Conservation (phyloP, 2,113 vertebrate genomes). For the Uropsilus gracilis region DNA sequence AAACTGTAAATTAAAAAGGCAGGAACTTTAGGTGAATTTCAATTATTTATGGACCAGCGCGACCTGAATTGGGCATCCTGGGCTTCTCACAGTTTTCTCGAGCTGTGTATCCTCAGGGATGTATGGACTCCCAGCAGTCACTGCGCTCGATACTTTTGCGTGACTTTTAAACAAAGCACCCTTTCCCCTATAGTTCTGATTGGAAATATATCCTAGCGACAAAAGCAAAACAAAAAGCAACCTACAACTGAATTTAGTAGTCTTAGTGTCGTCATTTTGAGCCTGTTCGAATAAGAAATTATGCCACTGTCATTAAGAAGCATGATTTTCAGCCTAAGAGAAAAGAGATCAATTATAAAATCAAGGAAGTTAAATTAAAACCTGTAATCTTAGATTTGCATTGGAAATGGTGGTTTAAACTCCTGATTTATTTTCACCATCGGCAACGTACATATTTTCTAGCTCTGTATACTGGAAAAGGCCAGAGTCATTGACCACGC, state of each 20-base stretch:
- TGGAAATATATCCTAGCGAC: constrained; percentile 33
- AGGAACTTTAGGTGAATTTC: constrained; percentile 32
- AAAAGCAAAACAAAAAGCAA: constrained; percentile 47
- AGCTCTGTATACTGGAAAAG: not conserved
- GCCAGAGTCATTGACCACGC: not conserved
- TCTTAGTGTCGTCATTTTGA: constrained; percentile 45
- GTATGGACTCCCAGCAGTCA: not conserved
- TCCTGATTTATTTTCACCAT: constrained; percentile 38
- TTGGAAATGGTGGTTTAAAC: constrained; percentile 57
- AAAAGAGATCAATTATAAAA: constrained; percentile 70
- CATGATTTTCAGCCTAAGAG: constrained; percentile 55
- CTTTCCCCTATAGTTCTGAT: not conserved
- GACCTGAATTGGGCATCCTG: not conserved
- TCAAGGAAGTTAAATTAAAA: constrained; percentile 60
- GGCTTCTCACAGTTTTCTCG: not conserved
- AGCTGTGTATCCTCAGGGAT: not conserved
- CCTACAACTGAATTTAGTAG: not conserved
- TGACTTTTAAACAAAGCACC: constrained; percentile 16
- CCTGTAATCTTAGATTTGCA: constrained; percentile 54
- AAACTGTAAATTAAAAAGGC: constrained; percentile 25
- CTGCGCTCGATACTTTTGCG: not conserved
- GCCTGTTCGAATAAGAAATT: constrained; percentile 56
- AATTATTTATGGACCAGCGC: constrained; percentile 39
- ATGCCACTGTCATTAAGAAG: constrained; percentile 64
- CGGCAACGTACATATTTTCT: constrained; percentile 17